A percentile compares a stretch with the other conserved stretches of the same genome.
Evolutionary conservation across 2,888 invertebrate genomes (phyloP).

Genomic region (Drosophila parthenogenetica): DNA sequence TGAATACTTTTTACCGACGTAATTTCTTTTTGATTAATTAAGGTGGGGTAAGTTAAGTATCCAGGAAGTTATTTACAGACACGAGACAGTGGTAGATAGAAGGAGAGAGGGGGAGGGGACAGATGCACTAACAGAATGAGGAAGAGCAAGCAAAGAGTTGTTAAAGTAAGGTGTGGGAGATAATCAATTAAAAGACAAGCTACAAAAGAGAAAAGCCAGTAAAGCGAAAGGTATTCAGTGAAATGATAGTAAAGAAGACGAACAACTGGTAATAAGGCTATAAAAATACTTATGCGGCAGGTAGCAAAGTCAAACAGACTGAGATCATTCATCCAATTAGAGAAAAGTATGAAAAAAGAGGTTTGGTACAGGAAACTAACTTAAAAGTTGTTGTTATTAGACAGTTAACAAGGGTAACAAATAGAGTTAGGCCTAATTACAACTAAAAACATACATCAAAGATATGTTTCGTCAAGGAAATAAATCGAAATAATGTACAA

Average conservation of each 20-base stretch:
- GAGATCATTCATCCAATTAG: background rate
- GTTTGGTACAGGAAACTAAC: background rate
- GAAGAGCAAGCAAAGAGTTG: constrained; percentile 24
- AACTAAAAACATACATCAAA: background rate
- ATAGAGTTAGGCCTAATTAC: background rate
- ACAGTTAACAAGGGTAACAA: background rate
- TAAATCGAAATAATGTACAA: too few species aligned
- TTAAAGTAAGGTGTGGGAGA: constrained; percentile 42
- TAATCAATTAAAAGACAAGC: constrained; percentile 50
- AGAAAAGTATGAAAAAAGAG: background rate
- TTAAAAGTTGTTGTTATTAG: background rate
- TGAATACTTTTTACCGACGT: constrained; percentile 54
- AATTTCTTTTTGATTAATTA: constrained; percentile 66
- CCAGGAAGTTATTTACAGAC: constrained; percentile 65
- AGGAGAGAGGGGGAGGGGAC: background rate
- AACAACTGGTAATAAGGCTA: background rate
- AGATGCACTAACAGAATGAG: constrained; percentile 45
- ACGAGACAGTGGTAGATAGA: constrained; percentile 9
- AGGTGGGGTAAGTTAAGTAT: constrained; percentile 50
- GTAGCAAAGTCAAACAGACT: background rate
- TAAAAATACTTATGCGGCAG: background rate
- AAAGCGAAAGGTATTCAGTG: constrained; percentile 8
- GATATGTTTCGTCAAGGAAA: background rate
- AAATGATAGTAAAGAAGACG: constrained; percentile 24
- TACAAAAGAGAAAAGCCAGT: constrained; percentile 35